phyloP scores from a whole-genome alignment of 1,140 invertebrate genomes.

The Rhynchophorus ferrugineus region DNA sequence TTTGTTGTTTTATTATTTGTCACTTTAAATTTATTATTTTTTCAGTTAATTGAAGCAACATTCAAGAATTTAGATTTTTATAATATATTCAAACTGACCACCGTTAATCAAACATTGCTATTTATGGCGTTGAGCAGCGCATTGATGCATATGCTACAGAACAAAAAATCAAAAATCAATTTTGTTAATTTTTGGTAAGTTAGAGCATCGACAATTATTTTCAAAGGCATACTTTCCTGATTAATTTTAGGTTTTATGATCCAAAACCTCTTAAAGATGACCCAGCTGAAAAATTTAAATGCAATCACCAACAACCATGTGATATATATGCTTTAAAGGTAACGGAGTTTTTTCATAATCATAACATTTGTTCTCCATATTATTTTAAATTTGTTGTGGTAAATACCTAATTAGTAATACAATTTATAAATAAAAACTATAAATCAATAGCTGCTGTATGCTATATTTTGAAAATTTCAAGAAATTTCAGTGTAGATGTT shows the following conservation, averaged over 20 bases:
- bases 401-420: no score
- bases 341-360: no score
- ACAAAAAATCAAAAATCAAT: conserved; percentile 5
- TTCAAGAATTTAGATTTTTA: conserved; percentile 16
- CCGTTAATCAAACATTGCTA: conserved; percentile 14
- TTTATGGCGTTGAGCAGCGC: conserved; percentile 24
- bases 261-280: conserved; percentile 3
- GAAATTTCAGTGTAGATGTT: no score
- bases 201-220: not conserved
- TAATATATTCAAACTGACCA: conserved; percentile 12
- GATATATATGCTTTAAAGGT: not conserved
- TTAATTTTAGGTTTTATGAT: conserved; percentile 19
- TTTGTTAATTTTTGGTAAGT: conserved; percentile 23
- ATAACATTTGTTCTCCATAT: no score
- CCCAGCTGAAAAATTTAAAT: not conserved
- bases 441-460: no score
- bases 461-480: no score
- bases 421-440: no score
- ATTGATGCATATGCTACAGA: conserved; percentile 24
- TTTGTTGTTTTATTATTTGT: no score
- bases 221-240: not conserved
- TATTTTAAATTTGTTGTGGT: no score
- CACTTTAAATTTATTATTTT: no score
- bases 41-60: conserved; percentile 24
- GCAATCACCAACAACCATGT: conserved; percentile 5